phyloP scores from a whole-genome alignment of 2,797 vertebrate species.

The Sternotherus odoratus region DNA sequence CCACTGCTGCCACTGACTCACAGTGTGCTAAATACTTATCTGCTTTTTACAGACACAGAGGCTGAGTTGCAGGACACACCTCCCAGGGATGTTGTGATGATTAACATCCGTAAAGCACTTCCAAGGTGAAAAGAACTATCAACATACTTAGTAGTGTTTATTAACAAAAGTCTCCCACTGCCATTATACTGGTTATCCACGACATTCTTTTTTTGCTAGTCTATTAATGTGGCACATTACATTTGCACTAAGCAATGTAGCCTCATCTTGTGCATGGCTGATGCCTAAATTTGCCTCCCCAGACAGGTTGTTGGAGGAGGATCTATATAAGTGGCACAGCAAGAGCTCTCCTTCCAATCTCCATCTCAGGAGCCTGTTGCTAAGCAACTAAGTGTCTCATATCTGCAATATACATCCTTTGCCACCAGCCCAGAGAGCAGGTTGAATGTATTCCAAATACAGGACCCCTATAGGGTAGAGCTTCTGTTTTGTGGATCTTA shows the following conservation, averaged over 20 bases:
- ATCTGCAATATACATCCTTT: neutral
- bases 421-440: neutral
- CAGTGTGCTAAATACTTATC: accelerated
- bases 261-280: accelerated
- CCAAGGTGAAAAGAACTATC: accelerated
- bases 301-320: neutral
- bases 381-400: constrained; percentile 16
- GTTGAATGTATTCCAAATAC: neutral
- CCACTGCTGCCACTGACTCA: neutral
- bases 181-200: accelerated
- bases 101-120: neutral
- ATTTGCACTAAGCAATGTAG: accelerated
- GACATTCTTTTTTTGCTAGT: neutral
- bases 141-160: neutral
- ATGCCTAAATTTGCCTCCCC: accelerated
- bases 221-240: accelerated
- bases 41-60: neutral
- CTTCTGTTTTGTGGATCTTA: neutral
- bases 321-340: neutral
- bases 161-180: neutral
- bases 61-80: neutral
- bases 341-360: neutral
- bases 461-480: neutral
- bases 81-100: accelerated
- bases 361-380: constrained; percentile 27